Evolutionary conservation across 2,113 vertebrate genomes (phyloP), one percentile per base, ranked within the genome.

Genomic region (Sturnira hondurensis): DNA sequence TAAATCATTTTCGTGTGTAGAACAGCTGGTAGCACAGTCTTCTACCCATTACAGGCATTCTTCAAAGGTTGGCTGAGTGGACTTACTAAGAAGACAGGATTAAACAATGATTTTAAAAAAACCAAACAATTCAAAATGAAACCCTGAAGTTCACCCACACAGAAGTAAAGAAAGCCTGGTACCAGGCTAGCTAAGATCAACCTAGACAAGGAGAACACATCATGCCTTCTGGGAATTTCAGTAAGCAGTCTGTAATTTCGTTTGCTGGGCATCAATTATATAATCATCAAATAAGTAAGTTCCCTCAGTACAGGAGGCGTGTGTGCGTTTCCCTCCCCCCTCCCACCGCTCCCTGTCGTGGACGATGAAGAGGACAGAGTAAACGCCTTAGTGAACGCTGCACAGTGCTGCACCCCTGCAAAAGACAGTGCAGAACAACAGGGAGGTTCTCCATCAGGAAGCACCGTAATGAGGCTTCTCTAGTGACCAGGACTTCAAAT

Each of bases 281-380:
- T 38, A 93, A 76, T 78, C 52, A 87, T 61, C 87, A 90, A 86
- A 83, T 45, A 92, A 96, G 65, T 70, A 83, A 73, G 78, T 50
- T 80, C 73, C 36, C 33, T 96, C 7, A 41, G 43, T 67, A 52
- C 1, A 77, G 58, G 45, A 77, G 65, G 84, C 45, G 45, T 26
- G 70, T 83, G 38, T 58, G 50, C 58, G 41, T 50, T 28, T 67
- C 68, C 41, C 4, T 22, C 8, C 16, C 8, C 31, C 24, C 22
- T 47, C 9, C 22, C 10, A 5, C 36, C 31, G 31, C 52, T 31
- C 31, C n/a, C n/a, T 68, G 26, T 71, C 84, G 58, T 38, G 24
- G 63, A 73, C 52, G 38, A 82, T 47, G 33, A 92, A 58, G 83
- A 84, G 13, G 24, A 83, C 2, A 71, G 19, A 96, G 81, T 33